phyloP scores from a whole-genome alignment of 2,113 vertebrate genomes.

The Marmota monax region DNA sequence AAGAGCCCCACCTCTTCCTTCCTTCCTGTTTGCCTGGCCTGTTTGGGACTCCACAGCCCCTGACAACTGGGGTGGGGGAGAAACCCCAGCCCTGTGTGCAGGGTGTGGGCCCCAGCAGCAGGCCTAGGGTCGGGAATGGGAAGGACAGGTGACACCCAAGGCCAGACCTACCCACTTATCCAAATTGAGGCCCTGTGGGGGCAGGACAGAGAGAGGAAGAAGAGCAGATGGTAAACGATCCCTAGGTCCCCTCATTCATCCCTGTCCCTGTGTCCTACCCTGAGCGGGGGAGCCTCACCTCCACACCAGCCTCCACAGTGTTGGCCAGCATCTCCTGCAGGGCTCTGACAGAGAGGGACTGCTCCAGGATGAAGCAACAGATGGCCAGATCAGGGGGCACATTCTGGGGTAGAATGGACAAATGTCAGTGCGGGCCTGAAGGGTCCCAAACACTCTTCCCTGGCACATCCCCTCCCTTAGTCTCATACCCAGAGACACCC shows the following conservation, averaged over 20 bases:
- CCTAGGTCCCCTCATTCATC: background rate
- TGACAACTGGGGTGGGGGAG: constrained; percentile 46
- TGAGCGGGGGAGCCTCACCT: constrained; percentile 57
- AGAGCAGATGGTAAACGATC: constrained; percentile 75
- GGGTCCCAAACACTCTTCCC: background rate
- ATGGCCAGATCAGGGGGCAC: constrained; percentile 95
- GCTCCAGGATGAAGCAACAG: constrained; percentile 93
- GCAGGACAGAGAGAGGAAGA: constrained; percentile 82
- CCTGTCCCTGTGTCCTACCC: background rate
- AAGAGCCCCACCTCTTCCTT: constrained; percentile 40
- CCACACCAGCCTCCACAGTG: constrained; percentile 85
- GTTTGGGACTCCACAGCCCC: constrained; percentile 65
- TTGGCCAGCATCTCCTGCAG: constrained; percentile 94
- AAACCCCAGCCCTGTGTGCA: constrained; percentile 55
- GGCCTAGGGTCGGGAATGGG: constrained; percentile 53
- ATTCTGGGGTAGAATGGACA: constrained; percentile 85
- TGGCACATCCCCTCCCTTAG: background rate
- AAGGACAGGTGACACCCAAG: constrained; percentile 74
- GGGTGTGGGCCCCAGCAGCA: constrained; percentile 61
- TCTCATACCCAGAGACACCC: background rate
- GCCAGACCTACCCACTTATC: constrained; percentile 89
- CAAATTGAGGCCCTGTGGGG: constrained; percentile 88
- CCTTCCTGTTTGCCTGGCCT: constrained; percentile 68
- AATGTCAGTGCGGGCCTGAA: background rate
- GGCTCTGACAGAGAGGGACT: constrained; percentile 95